Conservation (phyloP, 2,888 invertebrate species). For the Serripes groenlandicus region DNA sequence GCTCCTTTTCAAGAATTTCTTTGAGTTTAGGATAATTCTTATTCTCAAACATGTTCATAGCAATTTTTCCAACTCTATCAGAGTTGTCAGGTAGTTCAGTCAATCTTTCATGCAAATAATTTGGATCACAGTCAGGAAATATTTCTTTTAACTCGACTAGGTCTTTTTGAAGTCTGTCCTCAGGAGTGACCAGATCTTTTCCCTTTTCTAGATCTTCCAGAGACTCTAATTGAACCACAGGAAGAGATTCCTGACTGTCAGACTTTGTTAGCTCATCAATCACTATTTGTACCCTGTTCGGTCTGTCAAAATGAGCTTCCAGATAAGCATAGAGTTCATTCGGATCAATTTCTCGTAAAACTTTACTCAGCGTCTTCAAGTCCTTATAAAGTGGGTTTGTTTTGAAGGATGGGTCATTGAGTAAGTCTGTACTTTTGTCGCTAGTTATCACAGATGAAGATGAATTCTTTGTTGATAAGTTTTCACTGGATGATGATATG, state of each 20-base stretch:
- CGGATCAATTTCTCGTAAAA: constrained; percentile 79
- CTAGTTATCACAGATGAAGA: constrained; percentile 22
- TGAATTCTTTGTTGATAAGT: constrained; percentile 18
- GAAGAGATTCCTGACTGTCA: constrained; percentile 62
- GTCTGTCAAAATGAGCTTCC: constrained; percentile 81
- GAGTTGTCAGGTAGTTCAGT: constrained; percentile 64
- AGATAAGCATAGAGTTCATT: constrained; percentile 83
- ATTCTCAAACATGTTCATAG: constrained; percentile 77
- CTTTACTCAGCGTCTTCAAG: constrained; percentile 76
- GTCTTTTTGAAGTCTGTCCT: constrained; percentile 71
- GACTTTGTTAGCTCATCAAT: constrained; percentile 77
- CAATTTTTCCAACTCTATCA: constrained; percentile 75
- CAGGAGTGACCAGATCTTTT: constrained; percentile 52
- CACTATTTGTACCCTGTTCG: constrained; percentile 79
- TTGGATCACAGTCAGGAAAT: constrained; percentile 84
- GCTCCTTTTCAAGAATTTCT: constrained; percentile 73
- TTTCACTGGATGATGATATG: constrained; percentile 5
- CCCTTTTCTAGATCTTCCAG: constrained; percentile 52
- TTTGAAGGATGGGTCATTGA: constrained; percentile 69
- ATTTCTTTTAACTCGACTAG: constrained; percentile 77
- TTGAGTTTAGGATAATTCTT: constrained; percentile 79
- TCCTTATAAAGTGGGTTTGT: constrained; percentile 81
- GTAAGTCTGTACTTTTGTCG: constrained; percentile 40
- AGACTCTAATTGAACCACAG: constrained; percentile 31
- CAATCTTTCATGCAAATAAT: constrained; percentile 79